A percentile compares a stretch with the other conserved stretches of the same genome.
phyloP scores from a whole-genome alignment of 2,888 invertebrate genomes.

The Masnerella sp. region DNA sequence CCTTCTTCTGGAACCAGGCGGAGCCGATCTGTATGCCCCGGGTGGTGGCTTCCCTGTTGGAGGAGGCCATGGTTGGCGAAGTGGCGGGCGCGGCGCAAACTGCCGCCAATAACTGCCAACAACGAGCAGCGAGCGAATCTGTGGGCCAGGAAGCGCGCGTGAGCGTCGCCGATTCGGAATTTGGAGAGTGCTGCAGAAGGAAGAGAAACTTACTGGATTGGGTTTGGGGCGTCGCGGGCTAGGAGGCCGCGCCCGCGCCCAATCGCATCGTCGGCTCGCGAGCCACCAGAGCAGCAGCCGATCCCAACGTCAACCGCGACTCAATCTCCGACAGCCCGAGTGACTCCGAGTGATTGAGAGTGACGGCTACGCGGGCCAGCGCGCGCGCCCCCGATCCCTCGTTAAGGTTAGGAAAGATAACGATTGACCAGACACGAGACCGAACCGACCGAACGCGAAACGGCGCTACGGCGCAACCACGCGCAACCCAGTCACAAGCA shows the following conservation, averaged over 20 bases:
- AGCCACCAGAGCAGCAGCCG: not conserved
- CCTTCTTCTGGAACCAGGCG: conserved; percentile 99
- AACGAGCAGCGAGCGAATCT: conserved; percentile 21
- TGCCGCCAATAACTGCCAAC: conserved; percentile 74
- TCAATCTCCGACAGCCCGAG: no score
- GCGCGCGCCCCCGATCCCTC: conserved; percentile 48
- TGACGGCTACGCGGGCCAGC: no score
- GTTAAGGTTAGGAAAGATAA: conserved; percentile 74
- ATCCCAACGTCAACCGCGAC: conserved; percentile 15
- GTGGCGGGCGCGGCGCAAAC: no score
- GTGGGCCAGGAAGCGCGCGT: not conserved
- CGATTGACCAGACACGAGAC: conserved; percentile 73
- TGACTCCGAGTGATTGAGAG: no score
- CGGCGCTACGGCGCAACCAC: no score
- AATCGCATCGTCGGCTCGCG: conserved; percentile 45
- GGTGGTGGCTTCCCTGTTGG: conserved; percentile 78
- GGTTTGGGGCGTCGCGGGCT: conserved; percentile 47
- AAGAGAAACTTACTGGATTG: no score
- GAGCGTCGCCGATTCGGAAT: no score
- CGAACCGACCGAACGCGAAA: no score
- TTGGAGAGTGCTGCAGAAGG: no score
- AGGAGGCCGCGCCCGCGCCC: conserved; percentile 40
- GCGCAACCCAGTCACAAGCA: no score
- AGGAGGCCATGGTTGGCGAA: conserved; percentile 95
- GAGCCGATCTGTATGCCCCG: conserved; percentile 94